phyloP scores from a whole-genome alignment of 2,888 invertebrate species.

The Stenodera caucasica region DNA sequence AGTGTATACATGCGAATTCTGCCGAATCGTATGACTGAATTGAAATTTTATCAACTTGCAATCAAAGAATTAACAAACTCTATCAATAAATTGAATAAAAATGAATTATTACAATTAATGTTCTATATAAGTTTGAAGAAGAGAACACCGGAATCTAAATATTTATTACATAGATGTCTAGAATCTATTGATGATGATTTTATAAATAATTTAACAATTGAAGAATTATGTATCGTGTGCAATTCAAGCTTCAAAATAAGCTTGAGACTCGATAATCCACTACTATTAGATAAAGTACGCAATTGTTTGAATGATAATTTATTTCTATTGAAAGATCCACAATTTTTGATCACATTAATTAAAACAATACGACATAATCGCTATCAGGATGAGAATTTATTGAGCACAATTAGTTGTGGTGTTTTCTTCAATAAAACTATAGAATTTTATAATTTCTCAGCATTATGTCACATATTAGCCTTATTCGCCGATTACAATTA shows the following conservation, averaged over 20 bases:
- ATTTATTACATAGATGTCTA: constrained; percentile 43
- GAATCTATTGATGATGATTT: constrained; percentile 34
- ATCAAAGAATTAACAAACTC: constrained; percentile 39
- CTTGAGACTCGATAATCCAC: constrained; percentile 46
- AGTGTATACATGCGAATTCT: constrained; percentile 44
- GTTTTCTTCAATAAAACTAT: constrained; percentile 51
- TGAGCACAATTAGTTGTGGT: constrained; percentile 49
- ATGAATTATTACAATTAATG: constrained; percentile 49
- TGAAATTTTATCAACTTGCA: constrained; percentile 45
- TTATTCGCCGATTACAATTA: constrained; percentile 53
- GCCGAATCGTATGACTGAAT: constrained; percentile 45
- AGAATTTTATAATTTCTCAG: constrained; percentile 48
- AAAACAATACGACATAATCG: constrained; percentile 54
- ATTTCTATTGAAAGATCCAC: constrained; percentile 49
- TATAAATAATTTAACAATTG: constrained; percentile 42
- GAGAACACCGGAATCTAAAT: constrained; percentile 41
- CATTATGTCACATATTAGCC: constrained; percentile 53
- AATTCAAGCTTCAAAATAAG: constrained; percentile 53
- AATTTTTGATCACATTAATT: constrained; percentile 51
- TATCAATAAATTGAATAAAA: constrained; percentile 38
- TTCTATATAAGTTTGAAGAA: constrained; percentile 53
- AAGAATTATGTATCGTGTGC: constrained; percentile 53
- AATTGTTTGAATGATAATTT: constrained; percentile 49
- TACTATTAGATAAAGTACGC: constrained; percentile 45
- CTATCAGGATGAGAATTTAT: constrained; percentile 49